Base-by-base conservation (phyloP, 2,113 vertebrate genomes). In the Colinus virginianus region DNA sequence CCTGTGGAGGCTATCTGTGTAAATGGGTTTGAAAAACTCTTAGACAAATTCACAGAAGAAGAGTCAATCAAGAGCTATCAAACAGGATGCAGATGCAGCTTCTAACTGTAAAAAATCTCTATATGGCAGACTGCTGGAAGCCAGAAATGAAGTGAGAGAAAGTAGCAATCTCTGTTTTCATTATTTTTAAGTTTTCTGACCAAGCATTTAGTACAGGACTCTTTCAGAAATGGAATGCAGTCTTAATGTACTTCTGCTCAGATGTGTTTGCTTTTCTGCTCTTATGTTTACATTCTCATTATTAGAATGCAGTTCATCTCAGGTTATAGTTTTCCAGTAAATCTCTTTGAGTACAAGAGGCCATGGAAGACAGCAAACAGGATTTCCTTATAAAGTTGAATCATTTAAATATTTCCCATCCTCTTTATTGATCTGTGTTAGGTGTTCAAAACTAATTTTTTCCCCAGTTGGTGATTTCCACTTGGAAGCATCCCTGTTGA, bases 361-460 rank as follows among this genome's bases (percentile, higher is more conserved):
- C 13, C n/a, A 62, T 1, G 1, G 58, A 89, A 78, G 62, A 48
- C 0, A 69, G 11, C 48, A 68, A 79, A 2, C 48, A 84, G 38
- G 15, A 77, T 87, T 94, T 92, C 46, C 56, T 94, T 46, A 89
- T 42, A 94, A 90, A 71, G 71, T 82, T 63, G 55, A 87, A 92
- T 86, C 76, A 95, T 84, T 95, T 89, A 95, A 94, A 79, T 46
- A 2, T 94, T 96, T 89, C 17, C 49, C 49, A 61, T 49, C 66
- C 36, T 42, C 62, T 91, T 69, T 66, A 92, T 62, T 96, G 85
- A 87, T 96, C 96, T 97, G 23, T 94, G 88, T 95, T 96, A 96
- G 66, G 87, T 96, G 78, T 97, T 96, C 84, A 93, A 96, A 97
- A 94, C 78, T 95, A 96, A 94, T 97, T 97, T 97, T 55, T 97